A percentile compares a stretch with the other conserved stretches of the same genome.
These are phyloP conservation scores for Eleginops maclovinus DNA, from an alignment of 2,113 vertebrate genomes.

Conservation along the genomic window DNA sequence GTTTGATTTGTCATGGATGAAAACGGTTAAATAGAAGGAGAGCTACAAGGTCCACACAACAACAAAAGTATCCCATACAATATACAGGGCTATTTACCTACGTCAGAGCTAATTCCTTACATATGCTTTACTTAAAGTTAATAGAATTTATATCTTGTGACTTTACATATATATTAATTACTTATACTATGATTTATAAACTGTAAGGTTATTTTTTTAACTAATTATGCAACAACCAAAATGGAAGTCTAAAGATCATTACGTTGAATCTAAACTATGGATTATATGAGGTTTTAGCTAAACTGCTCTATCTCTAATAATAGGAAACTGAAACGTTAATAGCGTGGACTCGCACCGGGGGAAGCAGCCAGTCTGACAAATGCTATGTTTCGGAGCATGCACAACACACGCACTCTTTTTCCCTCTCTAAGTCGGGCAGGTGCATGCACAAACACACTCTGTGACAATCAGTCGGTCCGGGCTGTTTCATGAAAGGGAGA, in stretches of 20 bases:
- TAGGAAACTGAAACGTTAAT: slow-evolving; percentile 47
- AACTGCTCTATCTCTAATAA: slow-evolving; percentile 55
- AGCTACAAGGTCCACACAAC: slow-evolving; percentile 44
- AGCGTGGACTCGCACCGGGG: slow-evolving; percentile 36
- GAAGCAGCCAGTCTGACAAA: slow-evolving; percentile 28
- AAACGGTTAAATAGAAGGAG: slow-evolving; percentile 51
- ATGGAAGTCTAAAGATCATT: slow-evolving; percentile 61
- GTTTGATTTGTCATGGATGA: slow-evolving; percentile 26
- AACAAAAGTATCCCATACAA: slow-evolving; percentile 60
- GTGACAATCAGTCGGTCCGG: slow-evolving; percentile 72
- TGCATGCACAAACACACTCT: slow-evolving; percentile 39
- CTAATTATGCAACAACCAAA: slow-evolving; percentile 71
- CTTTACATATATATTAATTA: slow-evolving; percentile 82
- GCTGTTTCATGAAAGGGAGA: slow-evolving; percentile 49
- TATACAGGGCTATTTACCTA: slow-evolving; percentile 66
- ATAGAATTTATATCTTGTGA: slow-evolving; percentile 77
- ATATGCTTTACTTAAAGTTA: slow-evolving; percentile 73
- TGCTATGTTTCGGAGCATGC: slow-evolving; percentile 31
- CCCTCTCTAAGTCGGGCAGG: slow-evolving; percentile 24
- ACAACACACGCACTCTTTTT: slow-evolving; percentile 13
- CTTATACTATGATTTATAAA: slow-evolving; percentile 79
- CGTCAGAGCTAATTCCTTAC: slow-evolving; percentile 69
- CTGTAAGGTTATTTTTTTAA: slow-evolving; percentile 69
- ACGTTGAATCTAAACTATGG: slow-evolving; percentile 61
- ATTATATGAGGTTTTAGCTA: slow-evolving; percentile 62